Base-by-base conservation (phyloP, 2,888 invertebrate species). In the Synanthedon myopaeformis region DNA sequence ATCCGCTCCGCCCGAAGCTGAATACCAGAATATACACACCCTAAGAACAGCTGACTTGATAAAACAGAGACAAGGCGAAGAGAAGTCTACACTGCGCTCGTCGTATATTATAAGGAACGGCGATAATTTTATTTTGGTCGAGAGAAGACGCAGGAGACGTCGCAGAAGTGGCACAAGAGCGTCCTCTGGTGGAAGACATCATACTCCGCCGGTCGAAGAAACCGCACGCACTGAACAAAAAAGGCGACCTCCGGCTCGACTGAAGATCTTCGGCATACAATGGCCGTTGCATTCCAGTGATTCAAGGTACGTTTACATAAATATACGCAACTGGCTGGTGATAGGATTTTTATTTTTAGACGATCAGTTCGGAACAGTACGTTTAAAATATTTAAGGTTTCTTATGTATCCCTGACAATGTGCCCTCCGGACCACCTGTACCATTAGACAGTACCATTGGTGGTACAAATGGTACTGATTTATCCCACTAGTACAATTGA, bases 251-350 rank as follows among this genome's bases (percentile, higher is more conserved):
- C 88, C 88, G n/a, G 76, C 87, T 41, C 76, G 86, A 23, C 63
- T 88, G 61, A 87, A 88, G 68, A 76, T 88, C 59, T 88, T 88
- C 59, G 88, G 88, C 10, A 88, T 88, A 61, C 88, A 88, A 74
- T 88, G 88, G 88, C 88, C 88, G 12, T 68, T 88, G 66, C 88
- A 88, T 67, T 86, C 88, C 55, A 82, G 84, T 66, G 88, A 88
- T 63, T 80, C 86, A 49, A 83, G 88, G 88, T 84, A 69, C 35
- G 8, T 10, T 35, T 35, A 35, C 35, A 35, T 35, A 35, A 35
- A 35, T 35, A 35, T 23, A 23, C 23, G 5, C 1, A 23, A 23
- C 23, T 23, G 23, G 23, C 23, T 23, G 5, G 23, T 23, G 23
- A n/a, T n/a, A n/a, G n/a, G n/a, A n/a, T n/a, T n/a, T n/a, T n/a